Evolutionary conservation across 2,888 invertebrate genomes (phyloP), one percentile per base, ranked within the genome.

Genomic region (Cheilosia urbana): DNA sequence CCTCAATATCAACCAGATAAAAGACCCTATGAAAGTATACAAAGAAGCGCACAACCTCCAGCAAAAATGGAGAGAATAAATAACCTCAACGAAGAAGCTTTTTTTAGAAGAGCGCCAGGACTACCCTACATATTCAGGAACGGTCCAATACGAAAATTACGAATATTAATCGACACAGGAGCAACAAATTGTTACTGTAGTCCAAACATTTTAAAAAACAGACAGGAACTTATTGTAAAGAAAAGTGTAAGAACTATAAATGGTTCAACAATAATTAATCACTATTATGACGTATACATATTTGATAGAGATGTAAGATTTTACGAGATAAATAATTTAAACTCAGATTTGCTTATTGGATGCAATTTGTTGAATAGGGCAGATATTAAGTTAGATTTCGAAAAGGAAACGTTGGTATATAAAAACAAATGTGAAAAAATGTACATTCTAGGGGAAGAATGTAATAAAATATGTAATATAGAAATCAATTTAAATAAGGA

Each of bases 131-230:
- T 68, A 9, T 68, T 45, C 55, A 55, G 68, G 6, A 45, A 3
- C 5, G 13, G 45, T 30, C 30, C 57, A 27, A 4, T 1, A 42
- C 15, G 11, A 30, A 55, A 55, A 57, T 2, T 57, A 42, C n/a
- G 30, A 55, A 57, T 57, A 13, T 30, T 68, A 24, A 55, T 68
- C 13, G 55, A 68, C 4, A 65, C 65, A 37, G 58, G 71, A 2
- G 62, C 42, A 15, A 45, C 60, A 17, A 45, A 21, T 6, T 62
- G 45, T 24, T 62, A 62, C 62, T 15, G 15, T 47, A 69, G 7
- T 2, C 30, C 34, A 24, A 45, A 69, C 15, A 15, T 19, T 45
- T 27, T 47, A 30, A 9, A 58, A 1, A 17, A 58, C 9, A 37
- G 34, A 24, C 21, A 37, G 4, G n/a, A 58, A 37, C 11, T 71